Evolutionary conservation across 2,113 vertebrate species (phyloP), one percentile per base, ranked within the genome.

Genomic region (Ivindomyrus marchei): DNA sequence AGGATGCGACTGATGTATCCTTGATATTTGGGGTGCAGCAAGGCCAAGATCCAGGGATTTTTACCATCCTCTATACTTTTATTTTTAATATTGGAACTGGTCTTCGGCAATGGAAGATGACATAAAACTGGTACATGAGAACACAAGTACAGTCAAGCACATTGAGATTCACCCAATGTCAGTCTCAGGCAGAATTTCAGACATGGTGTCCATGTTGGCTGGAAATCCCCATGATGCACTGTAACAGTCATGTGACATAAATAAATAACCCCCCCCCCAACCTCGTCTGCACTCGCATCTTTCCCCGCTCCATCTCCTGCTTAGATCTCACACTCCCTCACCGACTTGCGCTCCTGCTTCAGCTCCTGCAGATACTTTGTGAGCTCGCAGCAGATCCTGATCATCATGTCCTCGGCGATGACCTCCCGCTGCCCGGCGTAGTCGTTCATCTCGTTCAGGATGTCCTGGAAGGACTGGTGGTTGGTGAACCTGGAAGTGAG

Each of bases 401-500:
- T 93, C 80, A 96, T 95, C 93, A 98, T 95, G 93, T 97, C 97
- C 94, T 98, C 97, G 0, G 97, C 97, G 27, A 98, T 96, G 7
- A 98, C 95, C 93, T 98, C 97, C 42, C 97, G 94, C 95, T 98
- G 97, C 47, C 97, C 97, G 0, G 97, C 97, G 2, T 97, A 98
- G 93, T 98, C 97, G 0, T 97, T 98, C 92, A 96, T 95, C 93
- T 98, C 97, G 42, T 97, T 97, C 84, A 98, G 95, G 90, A 97
- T 95, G 86, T 97, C 97, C 91, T 97, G 66, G 52, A 98, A 98
- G 0, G 97, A 94, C 93, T 97, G 97, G 88, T 97, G 97, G 93
- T 97, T 97, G 90, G 97, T 97, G 83, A 97, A 96, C 94, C 97
- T 98, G 66, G 89, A 10, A 58, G 84, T 2, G 24, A 91, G 92